A percentile compares a stretch with the other conserved stretches of the same genome.
phyloP scores from a whole-genome alignment of 2,888 invertebrate species.

The Callyntrura sp. region DNA sequence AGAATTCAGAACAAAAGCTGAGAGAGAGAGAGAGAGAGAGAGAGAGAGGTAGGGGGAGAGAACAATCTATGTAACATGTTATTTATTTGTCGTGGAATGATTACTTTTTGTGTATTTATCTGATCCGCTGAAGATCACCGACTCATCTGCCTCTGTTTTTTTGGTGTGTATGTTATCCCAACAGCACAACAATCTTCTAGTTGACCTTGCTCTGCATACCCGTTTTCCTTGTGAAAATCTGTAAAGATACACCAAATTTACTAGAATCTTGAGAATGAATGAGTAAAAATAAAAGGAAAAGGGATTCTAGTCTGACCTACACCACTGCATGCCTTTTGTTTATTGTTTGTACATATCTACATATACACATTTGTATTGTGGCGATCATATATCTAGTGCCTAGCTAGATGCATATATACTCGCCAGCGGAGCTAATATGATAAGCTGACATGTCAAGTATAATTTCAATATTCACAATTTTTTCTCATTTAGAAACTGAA shows the following conservation, averaged over 20 bases:
- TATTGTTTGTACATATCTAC: not conserved
- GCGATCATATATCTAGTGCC: not conserved
- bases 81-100: not conserved
- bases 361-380: too few species aligned
- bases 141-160: constrained; percentile 13
- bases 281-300: constrained; percentile 15
- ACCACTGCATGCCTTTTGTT: not conserved
- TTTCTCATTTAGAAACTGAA: too few species aligned
- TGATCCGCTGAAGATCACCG: constrained; percentile 44
- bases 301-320: constrained; percentile 20
- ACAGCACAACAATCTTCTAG: not conserved
- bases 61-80: constrained; percentile 7
- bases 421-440: too few species aligned
- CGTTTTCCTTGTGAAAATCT: constrained; percentile 71
- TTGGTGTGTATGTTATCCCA: not conserved
- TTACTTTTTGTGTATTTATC: not conserved
- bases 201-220: constrained; percentile 68
- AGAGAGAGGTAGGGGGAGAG: not conserved
- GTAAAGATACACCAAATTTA: not conserved
- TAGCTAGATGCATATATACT: not conserved
- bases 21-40: not conserved
- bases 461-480: too few species aligned
- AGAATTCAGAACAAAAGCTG: not conserved
- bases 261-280: constrained; percentile 15
- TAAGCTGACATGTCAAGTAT: too few species aligned